Conservation (phyloP, 2,113 vertebrate species). For the Ctenodactylus gundi region DNA sequence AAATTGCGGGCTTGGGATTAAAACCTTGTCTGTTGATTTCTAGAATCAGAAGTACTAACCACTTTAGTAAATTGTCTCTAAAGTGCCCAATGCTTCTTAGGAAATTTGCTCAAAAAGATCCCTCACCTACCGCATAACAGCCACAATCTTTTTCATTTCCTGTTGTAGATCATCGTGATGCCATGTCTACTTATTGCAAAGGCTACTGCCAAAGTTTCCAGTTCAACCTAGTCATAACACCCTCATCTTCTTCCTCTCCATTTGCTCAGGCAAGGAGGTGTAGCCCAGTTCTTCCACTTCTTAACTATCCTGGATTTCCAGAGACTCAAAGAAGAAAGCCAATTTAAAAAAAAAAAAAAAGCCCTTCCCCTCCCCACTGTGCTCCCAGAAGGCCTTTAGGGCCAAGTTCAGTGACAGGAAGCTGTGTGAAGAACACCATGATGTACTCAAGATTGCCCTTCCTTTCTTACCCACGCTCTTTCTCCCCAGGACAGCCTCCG, state of each 20-base stretch:
- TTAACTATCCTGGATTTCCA: not conserved
- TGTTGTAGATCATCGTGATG: not conserved
- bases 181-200: not conserved
- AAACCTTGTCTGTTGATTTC: not conserved
- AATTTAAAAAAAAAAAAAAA: not conserved
- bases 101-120: not conserved
- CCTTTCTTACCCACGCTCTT: not conserved
- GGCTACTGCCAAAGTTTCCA: not conserved
- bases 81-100: not conserved
- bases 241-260: not conserved
- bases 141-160: not conserved
- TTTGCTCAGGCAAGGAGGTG: not conserved
- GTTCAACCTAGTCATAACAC: not conserved
- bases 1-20: not conserved
- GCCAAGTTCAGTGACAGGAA: not conserved
- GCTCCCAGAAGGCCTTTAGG: not conserved
- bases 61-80: not conserved
- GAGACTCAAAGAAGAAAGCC: not conserved
- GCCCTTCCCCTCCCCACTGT: not conserved
- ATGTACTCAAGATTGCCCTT: not conserved
- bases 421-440: not conserved
- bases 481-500: not conserved
- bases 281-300: not conserved
- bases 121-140: not conserved
- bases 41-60: not conserved